Conservation (phyloP, 2,113 vertebrate species). For the Hylia prasina region DNA sequence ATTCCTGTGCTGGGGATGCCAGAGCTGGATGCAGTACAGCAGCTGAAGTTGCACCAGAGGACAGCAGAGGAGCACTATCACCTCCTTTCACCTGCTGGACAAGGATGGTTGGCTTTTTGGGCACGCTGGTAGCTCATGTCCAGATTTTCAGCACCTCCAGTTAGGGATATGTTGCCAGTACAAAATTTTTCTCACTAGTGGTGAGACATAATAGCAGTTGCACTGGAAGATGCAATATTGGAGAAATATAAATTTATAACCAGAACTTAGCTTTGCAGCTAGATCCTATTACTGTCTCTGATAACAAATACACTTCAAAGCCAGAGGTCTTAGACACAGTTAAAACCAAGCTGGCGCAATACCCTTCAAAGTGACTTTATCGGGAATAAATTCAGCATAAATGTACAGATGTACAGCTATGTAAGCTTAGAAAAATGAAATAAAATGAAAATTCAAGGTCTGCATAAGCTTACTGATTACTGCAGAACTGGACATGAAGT, state of each 20-base stretch:
- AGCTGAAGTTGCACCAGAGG: neutral
- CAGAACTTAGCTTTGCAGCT: neutral
- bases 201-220: neutral
- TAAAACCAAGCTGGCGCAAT: neutral
- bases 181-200: neutral
- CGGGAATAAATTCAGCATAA: neutral
- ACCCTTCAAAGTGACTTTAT: neutral
- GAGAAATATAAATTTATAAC: neutral
- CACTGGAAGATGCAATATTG: neutral
- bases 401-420: neutral
- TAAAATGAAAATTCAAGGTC: neutral
- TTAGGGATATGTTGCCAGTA: neutral
- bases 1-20: neutral
- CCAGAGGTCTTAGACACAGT: neutral
- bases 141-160: neutral
- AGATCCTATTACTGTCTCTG: neutral
- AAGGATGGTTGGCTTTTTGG: neutral
- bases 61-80: neutral
- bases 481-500: neutral
- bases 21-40: neutral
- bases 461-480: neutral
- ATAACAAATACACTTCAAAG: neutral
- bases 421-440: neutral
- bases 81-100: neutral
- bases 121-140: rapidly evolving